Percentiles rank a stretch among this genome's conserved stretches.
Conservation (phyloP, 1,140 invertebrate species). For the Pogonomyrmex californicus region DNA sequence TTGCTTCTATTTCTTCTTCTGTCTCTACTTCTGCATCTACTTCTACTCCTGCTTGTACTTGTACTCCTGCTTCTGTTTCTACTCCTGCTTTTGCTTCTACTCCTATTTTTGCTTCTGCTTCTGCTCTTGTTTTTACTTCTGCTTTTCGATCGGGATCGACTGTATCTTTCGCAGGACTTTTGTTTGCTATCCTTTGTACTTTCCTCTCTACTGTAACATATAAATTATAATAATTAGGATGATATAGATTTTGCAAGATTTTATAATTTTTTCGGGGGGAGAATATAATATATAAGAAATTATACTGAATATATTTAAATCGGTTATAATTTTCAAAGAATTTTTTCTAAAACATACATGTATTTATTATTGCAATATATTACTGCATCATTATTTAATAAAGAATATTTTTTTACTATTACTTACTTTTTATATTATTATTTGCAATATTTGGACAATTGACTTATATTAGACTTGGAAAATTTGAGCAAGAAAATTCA, state of each 20-base stretch:
- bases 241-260: constrained; percentile 9
- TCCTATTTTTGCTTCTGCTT: constrained; percentile 73
- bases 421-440: not conserved
- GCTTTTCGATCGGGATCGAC: constrained; percentile 72
- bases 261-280: not conserved
- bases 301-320: constrained; percentile 5
- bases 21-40: constrained; percentile 76
- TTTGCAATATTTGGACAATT: not conserved
- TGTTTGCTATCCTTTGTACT: constrained; percentile 52
- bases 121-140: constrained; percentile 82
- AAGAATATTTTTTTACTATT: not conserved
- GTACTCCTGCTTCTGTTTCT: constrained; percentile 68
- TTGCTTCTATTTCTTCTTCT: constrained; percentile 83
- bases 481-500: not conserved
- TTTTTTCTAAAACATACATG: constrained; percentile 12
- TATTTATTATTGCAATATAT: not conserved
- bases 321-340: not conserved
- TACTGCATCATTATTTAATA: constrained; percentile 5
- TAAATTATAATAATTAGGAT: constrained; percentile 9
- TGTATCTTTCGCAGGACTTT: constrained; percentile 70
- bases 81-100: constrained; percentile 70
- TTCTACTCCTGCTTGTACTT: not conserved
- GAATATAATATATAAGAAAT: not conserved
- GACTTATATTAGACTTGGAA: not conserved
- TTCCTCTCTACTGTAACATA: constrained; percentile 65